Conservation (phyloP, 2,888 invertebrate species). For the Nesidiocoris tenuis region DNA sequence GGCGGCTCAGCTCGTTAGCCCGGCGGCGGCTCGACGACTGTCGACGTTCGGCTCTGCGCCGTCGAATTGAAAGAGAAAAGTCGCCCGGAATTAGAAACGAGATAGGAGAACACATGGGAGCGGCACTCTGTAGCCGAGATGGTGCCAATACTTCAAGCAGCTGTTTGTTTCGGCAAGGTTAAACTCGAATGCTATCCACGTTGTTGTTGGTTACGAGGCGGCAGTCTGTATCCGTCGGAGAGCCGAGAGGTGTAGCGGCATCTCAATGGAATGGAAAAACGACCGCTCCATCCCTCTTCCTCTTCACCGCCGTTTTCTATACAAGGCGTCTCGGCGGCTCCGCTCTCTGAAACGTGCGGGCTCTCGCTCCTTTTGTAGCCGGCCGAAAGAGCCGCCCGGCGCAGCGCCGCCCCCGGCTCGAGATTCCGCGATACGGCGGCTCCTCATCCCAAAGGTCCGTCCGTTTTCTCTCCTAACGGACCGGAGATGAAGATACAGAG, state of each 20-base stretch:
- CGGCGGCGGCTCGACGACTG: too few relatives aligned
- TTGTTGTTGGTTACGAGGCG: conserved; percentile 7
- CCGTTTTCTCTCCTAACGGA: not conserved
- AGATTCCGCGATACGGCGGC: not conserved
- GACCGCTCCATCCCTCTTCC: not conserved
- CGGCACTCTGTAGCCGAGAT: too few relatives aligned
- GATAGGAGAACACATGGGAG: not conserved
- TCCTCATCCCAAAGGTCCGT: not conserved
- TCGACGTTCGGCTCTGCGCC: too few relatives aligned
- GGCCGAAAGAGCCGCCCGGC: not conserved
- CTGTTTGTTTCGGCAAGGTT: conserved; percentile 26
- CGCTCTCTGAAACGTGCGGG: too few relatives aligned
- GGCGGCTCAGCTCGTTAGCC: too few relatives aligned
- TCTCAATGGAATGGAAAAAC: conserved; percentile 20
- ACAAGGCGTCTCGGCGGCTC: not conserved
- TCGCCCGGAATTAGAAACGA: not conserved
- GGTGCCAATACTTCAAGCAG: conserved; percentile 33
- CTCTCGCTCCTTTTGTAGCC: not conserved
- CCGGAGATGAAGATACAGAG: not conserved
- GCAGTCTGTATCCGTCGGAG: conserved; percentile 23
- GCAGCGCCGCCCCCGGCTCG: not conserved
- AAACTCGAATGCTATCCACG: conserved; percentile 35
- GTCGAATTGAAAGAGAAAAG: not conserved
- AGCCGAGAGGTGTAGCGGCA: conserved; percentile 17
- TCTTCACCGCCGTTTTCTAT: not conserved